These are phyloP conservation scores for Pristionchus arcanus DNA, from an alignment of 2,888 invertebrate species.

Conservation along the genomic window DNA sequence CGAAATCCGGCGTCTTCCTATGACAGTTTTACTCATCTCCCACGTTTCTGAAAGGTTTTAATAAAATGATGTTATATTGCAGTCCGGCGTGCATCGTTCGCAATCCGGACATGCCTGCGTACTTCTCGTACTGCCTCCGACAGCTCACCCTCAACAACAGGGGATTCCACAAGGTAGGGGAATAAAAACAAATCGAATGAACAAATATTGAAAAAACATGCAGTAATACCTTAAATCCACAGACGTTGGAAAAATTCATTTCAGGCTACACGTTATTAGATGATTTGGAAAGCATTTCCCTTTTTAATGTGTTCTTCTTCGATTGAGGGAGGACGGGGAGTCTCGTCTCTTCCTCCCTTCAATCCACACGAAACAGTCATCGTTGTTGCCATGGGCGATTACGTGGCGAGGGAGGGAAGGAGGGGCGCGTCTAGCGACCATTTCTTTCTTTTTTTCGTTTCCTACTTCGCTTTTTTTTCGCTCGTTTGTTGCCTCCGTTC, in stretches of 20 bases:
- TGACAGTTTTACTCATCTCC: no score
- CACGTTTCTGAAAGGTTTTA: no score
- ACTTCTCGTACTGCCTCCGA: conserved; percentile 53
- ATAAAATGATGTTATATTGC: background rate
- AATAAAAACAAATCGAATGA: no score
- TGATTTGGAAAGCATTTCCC: no score
- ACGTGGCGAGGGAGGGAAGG: background rate
- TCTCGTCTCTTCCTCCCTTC: background rate
- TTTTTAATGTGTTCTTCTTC: no score
- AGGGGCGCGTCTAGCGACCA: conserved; percentile 31
- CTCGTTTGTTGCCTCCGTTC: background rate
- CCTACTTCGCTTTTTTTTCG: background rate
- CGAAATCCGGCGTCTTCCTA: no score
- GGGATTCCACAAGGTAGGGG: conserved; percentile 52
- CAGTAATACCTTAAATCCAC: no score
- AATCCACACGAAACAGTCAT: background rate
- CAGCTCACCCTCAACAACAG: conserved; percentile 42
- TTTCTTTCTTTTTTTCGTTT: background rate
- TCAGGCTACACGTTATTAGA: no score
- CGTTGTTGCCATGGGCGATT: conserved; percentile 16
- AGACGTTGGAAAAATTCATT: no score
- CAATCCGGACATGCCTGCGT: conserved; percentile 55
- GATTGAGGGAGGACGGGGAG: no score
- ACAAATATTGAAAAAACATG: no score
- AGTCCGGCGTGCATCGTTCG: conserved; percentile 38